Conservation (phyloP, 2,888 invertebrate genomes). For the Dicyrtoma fusca region DNA sequence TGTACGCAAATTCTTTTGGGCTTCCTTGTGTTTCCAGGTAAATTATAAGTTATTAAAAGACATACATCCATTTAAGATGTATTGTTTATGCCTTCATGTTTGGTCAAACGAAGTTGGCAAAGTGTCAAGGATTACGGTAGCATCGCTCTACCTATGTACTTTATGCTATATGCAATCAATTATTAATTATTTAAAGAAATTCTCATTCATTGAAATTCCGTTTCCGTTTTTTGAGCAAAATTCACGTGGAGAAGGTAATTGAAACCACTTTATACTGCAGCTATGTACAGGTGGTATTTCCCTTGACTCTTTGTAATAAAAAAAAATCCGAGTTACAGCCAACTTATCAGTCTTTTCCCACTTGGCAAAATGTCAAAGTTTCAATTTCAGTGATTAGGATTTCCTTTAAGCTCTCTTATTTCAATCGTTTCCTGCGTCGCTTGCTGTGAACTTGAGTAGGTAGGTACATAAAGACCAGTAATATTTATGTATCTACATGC, state of each 20-base stretch:
- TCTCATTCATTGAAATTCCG: too few relatives aligned
- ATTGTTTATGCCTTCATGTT: too few relatives aligned
- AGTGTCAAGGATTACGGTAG: too few relatives aligned
- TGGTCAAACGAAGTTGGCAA: too few relatives aligned
- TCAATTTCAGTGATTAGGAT: constrained; percentile 25
- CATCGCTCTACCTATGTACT: too few relatives aligned
- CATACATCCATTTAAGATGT: too few relatives aligned
- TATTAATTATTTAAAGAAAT: too few relatives aligned
- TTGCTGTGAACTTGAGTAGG: background rate
- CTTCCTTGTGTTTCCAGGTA: constrained; percentile 51
- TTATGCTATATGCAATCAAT: too few relatives aligned
- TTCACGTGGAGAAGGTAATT: background rate
- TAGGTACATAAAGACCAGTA: background rate
- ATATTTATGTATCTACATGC: background rate
- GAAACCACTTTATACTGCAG: background rate
- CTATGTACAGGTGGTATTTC: background rate
- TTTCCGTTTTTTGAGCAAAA: background rate
- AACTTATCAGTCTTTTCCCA: background rate
- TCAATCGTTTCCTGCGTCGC: background rate
- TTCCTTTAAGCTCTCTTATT: constrained; percentile 23
- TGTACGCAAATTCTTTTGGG: constrained; percentile 77
- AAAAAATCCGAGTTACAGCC: too few relatives aligned
- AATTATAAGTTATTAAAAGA: background rate
- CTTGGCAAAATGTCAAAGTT: constrained; percentile 12
- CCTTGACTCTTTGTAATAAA: background rate